These are phyloP conservation scores for Garra rufa DNA, from an alignment of 2,113 vertebrate species.

Conservation along the genomic window DNA sequence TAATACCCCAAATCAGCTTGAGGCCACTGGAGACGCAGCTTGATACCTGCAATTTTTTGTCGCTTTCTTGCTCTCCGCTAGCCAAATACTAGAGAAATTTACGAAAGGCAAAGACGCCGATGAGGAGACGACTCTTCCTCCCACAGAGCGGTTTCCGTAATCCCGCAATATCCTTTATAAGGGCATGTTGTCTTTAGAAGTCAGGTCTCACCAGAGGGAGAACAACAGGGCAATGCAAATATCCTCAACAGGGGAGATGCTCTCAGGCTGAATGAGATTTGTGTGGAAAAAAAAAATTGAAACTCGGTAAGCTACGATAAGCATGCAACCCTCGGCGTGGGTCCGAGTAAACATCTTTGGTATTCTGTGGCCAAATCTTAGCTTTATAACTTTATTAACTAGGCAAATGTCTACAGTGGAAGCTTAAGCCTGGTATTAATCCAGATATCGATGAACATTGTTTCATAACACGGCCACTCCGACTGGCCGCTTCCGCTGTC, in stretches of 20 bases:
- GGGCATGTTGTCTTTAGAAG: constrained; percentile 76
- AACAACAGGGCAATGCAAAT: constrained; percentile 65
- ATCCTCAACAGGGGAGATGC: constrained; percentile 65
- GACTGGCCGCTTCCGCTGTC: background rate
- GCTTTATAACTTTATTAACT: constrained; percentile 44
- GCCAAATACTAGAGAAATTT: constrained; percentile 75
- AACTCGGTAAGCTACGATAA: constrained; percentile 37
- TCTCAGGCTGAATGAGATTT: constrained; percentile 66
- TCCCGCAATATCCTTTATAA: constrained; percentile 80
- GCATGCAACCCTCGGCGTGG: constrained; percentile 47
- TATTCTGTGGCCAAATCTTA: constrained; percentile 42
- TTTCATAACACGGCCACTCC: background rate
- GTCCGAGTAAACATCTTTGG: constrained; percentile 36
- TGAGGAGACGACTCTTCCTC: constrained; percentile 76
- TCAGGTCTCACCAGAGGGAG: constrained; percentile 68
- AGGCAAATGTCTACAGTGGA: constrained; percentile 22
- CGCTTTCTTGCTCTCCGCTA: constrained; percentile 66
- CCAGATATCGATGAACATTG: background rate
- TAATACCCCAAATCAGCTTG: constrained; percentile 81
- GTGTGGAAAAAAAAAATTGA: constrained; percentile 40
- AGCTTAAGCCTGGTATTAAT: constrained; percentile 26
- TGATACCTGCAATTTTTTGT: constrained; percentile 73
- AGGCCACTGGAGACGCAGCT: constrained; percentile 82
- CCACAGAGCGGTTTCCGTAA: constrained; percentile 80
- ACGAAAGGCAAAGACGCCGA: constrained; percentile 76